Evolutionary conservation across 2,113 vertebrate species (phyloP).

Genomic region (Pedionomus torquatus): DNA sequence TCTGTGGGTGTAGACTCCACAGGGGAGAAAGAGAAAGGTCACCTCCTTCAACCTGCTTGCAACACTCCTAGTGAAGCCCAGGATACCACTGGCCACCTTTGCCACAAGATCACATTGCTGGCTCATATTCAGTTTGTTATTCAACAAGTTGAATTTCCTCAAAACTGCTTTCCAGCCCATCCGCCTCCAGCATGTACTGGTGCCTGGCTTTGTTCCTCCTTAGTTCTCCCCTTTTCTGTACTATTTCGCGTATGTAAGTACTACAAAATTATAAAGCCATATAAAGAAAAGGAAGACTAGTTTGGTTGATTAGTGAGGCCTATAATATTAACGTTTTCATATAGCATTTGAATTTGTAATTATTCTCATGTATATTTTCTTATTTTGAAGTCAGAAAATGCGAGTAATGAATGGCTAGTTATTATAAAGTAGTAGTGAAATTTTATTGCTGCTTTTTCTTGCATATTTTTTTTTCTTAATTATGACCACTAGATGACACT

Average conservation of each 20-base stretch:
- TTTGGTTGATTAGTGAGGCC: not conserved
- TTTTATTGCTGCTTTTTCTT: not conserved
- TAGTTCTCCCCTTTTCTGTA: not conserved
- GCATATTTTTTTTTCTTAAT: not conserved
- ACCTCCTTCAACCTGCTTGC: fast-evolving
- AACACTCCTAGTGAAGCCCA: not conserved
- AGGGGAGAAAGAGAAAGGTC: not conserved
- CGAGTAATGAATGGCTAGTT: not conserved
- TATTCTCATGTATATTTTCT: not conserved
- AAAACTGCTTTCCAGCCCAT: not conserved
- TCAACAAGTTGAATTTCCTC: not conserved
- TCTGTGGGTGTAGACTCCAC: not conserved
- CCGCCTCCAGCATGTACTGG: not conserved
- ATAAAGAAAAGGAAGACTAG: not conserved
- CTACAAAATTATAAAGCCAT: not conserved
- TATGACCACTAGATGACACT: constrained; percentile 36
- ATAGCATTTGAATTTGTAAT: not conserved
- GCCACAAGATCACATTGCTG: not conserved
- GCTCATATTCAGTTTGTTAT: not conserved
- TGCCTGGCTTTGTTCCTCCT: not conserved
- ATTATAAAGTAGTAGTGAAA: not conserved
- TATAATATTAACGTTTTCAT: not conserved
- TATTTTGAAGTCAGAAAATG: not conserved
- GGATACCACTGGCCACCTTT: not conserved
- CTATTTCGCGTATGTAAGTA: not conserved